Conservation (phyloP, 2,113 vertebrate genomes). For the Tautogolabrus adspersus region DNA sequence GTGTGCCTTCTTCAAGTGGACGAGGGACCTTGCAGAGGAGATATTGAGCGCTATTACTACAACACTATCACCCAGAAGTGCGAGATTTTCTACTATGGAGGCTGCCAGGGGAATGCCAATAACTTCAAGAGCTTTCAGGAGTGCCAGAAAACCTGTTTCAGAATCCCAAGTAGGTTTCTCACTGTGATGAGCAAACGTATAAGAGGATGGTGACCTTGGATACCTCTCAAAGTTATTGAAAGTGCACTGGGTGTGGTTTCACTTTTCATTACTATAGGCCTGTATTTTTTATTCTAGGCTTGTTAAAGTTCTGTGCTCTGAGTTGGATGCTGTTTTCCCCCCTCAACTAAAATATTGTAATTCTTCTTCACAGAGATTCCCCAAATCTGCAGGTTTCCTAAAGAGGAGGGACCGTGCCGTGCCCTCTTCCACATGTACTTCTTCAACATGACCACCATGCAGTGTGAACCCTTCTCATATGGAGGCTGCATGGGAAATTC, state of each 20-base stretch:
- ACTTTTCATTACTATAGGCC: neutral
- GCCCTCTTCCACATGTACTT: constrained; percentile 79
- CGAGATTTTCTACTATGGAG: constrained; percentile 88
- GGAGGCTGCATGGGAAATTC: constrained; percentile 84
- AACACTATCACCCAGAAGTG: constrained; percentile 88
- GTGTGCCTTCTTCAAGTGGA: constrained; percentile 87
- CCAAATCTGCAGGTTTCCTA: constrained; percentile 86
- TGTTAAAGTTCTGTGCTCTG: too few species aligned
- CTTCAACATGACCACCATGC: constrained; percentile 92
- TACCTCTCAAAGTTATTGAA: neutral
- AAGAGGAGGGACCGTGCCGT: constrained; percentile 81
- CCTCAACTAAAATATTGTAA: neutral
- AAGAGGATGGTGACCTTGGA: neutral
- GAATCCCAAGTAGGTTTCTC: constrained; percentile 88
- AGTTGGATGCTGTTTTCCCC: too few species aligned
- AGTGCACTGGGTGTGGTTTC: neutral
- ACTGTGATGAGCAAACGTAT: neutral
- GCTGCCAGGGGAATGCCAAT: constrained; percentile 91
- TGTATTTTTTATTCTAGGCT: neutral
- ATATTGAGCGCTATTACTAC: constrained; percentile 86
- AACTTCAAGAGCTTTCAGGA: constrained; percentile 85
- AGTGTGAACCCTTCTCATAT: constrained; percentile 87
- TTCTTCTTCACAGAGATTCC: constrained; percentile 86
- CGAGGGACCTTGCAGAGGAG: constrained; percentile 85
- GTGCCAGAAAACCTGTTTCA: constrained; percentile 88